Conservation (phyloP, 2,797 vertebrate genomes). For the Hydrophis major region DNA sequence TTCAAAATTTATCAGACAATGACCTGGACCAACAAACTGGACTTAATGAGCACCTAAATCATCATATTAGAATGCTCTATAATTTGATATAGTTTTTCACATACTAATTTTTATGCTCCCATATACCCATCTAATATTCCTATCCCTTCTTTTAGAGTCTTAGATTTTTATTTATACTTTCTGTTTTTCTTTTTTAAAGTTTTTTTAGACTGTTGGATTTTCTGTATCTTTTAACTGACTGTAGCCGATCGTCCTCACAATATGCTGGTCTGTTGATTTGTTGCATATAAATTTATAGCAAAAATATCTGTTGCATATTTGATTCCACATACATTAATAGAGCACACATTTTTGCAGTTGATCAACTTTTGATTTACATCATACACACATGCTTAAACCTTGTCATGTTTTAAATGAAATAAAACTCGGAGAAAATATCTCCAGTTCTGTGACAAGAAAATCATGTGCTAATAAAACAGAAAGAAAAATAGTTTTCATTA, state of each 20-base stretch:
- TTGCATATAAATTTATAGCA: not conserved
- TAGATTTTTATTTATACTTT: not conserved
- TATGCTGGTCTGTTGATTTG: not conserved
- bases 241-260: not conserved
- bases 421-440: not conserved
- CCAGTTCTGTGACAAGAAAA: not conserved
- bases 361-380: conserved; percentile 29
- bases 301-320: not conserved
- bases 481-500: conserved; percentile 23
- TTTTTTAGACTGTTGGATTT: not conserved
- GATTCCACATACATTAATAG: not conserved
- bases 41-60: not conserved
- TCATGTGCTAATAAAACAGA: conserved; percentile 1
- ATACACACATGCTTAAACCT: conserved; percentile 12
- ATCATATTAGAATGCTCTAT: not conserved
- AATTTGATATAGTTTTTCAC: not conserved
- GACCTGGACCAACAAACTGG: not conserved
- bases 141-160: not conserved
- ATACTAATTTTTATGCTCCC: not conserved
- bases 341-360: conserved; percentile 3
- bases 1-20: not conserved
- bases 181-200: not conserved
- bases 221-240: not conserved
- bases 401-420: conserved; percentile 33
- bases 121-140: not conserved